These are phyloP conservation scores for Drosophila busckii DNA, from an alignment of 1,140 invertebrate genomes.

Conservation along the genomic window DNA sequence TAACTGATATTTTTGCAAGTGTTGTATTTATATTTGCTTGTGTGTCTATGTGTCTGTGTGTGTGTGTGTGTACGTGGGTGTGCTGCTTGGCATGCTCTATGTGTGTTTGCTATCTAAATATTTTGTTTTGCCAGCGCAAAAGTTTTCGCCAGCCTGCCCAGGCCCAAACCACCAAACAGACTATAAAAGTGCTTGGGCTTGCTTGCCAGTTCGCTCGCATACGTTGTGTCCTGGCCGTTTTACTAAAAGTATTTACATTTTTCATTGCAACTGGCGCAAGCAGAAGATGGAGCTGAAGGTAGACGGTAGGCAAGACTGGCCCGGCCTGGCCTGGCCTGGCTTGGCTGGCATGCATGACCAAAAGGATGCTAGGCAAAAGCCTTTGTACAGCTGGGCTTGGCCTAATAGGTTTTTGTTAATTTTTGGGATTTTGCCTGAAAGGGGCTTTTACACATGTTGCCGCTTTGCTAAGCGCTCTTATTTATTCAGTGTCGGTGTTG, in stretches of 20 bases:
- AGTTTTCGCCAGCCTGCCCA: conserved; percentile 53
- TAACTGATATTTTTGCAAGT: conserved; percentile 11
- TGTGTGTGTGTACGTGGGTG: conserved; percentile 7
- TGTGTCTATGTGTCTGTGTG: conserved; percentile 8
- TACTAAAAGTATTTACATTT: conserved; percentile 73
- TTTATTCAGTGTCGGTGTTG: too few relatives aligned
- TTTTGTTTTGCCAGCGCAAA: conserved; percentile 70
- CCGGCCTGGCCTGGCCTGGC: background rate
- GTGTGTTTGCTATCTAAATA: conserved; percentile 63
- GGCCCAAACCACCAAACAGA: conserved; percentile 2
- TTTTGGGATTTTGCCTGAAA: conserved; percentile 58
- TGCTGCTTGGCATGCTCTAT: too few relatives aligned
- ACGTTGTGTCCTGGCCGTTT: conserved; percentile 22
- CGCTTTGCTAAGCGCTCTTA: conserved; percentile 23
- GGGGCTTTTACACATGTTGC: conserved; percentile 60
- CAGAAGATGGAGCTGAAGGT: conserved; percentile 10
- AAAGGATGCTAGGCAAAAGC: conserved; percentile 16
- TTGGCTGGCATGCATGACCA: background rate
- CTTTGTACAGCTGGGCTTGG: conserved; percentile 50
- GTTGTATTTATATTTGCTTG: conserved; percentile 12
- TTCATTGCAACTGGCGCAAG: conserved; percentile 45
- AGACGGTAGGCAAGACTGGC: background rate
- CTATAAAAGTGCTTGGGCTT: conserved; percentile 3
- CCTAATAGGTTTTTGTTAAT: conserved; percentile 76
- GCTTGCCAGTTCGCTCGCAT: background rate